phyloP scores from a whole-genome alignment of 2,113 vertebrate genomes.

The Scalopus aquaticus region DNA sequence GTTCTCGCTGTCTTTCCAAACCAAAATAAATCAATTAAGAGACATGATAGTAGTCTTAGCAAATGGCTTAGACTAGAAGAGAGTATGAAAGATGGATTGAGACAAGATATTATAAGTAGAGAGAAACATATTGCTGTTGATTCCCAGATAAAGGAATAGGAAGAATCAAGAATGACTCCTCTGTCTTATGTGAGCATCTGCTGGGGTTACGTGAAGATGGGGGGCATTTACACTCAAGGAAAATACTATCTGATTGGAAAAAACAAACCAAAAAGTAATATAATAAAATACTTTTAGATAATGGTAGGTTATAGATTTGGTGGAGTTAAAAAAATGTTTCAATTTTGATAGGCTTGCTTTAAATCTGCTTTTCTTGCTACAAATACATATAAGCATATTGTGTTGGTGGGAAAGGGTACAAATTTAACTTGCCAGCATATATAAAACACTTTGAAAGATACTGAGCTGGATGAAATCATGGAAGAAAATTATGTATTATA shows the following conservation, averaged over 20 bases:
- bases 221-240: neutral
- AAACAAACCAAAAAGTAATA: no score
- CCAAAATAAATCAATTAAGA: neutral
- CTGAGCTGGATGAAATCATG: neutral
- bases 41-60: neutral
- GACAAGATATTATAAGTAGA: neutral
- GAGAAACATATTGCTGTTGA: neutral
- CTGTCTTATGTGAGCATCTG: neutral
- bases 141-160: neutral
- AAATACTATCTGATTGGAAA: no score
- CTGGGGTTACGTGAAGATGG: neutral
- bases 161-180: neutral
- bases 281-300: no score
- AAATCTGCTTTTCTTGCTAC: neutral
- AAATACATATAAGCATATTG: neutral
- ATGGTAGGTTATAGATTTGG: neutral
- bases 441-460: neutral
- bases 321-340: neutral
- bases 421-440: neutral
- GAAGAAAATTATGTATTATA: neutral
- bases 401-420: accelerated
- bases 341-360: neutral
- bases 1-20: neutral
- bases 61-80: neutral
- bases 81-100: neutral